Evolutionary conservation across 2,797 vertebrate species (phyloP).

Genomic region (Paratrypauchen microcephalus): DNA sequence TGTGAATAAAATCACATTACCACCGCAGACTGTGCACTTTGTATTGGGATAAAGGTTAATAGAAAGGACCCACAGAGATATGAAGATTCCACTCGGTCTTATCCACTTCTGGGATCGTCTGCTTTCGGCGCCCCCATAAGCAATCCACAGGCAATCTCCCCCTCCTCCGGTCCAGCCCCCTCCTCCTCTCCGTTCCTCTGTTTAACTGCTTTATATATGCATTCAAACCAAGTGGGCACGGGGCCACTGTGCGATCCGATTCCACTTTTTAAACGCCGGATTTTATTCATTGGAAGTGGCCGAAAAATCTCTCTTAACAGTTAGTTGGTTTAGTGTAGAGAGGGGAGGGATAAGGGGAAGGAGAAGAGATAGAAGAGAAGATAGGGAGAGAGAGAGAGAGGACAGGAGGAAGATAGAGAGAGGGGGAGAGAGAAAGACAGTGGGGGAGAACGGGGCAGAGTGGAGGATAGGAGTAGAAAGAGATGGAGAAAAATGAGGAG

Average conservation of each 20-base stretch:
- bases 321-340: slow-evolving; percentile 6
- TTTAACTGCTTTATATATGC: no score
- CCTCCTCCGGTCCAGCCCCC: slow-evolving; percentile 11
- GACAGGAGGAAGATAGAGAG: not conserved
- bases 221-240: slow-evolving; percentile 9
- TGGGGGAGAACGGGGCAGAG: no score
- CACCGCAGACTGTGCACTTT: not conserved
- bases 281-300: slow-evolving; percentile 8
- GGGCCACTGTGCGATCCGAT: slow-evolving; percentile 6
- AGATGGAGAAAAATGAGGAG: no score
- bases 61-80: slow-evolving; percentile 22
- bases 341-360: no score
- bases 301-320: slow-evolving; percentile 28
- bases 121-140: slow-evolving; percentile 22
- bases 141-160: slow-evolving; percentile 23
- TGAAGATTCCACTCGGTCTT: slow-evolving; percentile 20
- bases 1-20: not conserved
- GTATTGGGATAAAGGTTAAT: slow-evolving; percentile 31
- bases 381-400: no score
- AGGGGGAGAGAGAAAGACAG: not conserved
- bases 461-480: no score
- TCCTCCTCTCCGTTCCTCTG: not conserved
- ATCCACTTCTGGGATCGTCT: slow-evolving; percentile 20
- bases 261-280: slow-evolving; percentile 4
- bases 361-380: no score